Evolutionary conservation across 1,140 invertebrate species (phyloP).

Genomic region (Bombus sibiricus): DNA sequence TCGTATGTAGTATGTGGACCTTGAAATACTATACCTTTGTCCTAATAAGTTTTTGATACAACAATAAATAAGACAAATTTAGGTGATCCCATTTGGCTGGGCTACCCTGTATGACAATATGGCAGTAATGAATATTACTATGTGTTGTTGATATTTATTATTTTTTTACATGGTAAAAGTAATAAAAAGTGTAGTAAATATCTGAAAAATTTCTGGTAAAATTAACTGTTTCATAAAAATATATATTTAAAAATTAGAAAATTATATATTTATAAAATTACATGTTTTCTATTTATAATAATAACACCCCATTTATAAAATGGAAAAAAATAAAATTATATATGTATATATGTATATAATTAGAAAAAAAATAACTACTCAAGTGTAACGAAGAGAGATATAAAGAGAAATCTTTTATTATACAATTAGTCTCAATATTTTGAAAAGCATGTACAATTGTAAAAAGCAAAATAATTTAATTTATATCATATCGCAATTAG

Average conservation of each 20-base stretch:
- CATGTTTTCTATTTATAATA: conserved; percentile 14
- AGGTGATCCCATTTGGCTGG: no score
- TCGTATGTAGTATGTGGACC: no score
- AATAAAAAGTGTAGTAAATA: neutral
- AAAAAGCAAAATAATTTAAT: conserved; percentile 41
- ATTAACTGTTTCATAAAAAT: neutral
- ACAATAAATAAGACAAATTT: no score
- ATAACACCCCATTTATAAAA: conserved; percentile 8
- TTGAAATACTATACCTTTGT: no score
- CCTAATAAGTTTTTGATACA: no score
- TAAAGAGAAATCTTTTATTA: conserved; percentile 50
- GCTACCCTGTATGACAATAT: neutral
- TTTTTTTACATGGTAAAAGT: neutral
- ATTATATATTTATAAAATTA: conserved; percentile 26
- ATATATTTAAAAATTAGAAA: conserved; percentile 32
- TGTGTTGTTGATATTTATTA: neutral
- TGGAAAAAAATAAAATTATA: conserved; percentile 24
- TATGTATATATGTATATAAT: neutral
- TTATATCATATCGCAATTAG: conserved; percentile 12
- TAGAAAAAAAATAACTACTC: conserved; percentile 7
- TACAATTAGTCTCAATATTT: conserved; percentile 29
- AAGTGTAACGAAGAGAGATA: conserved; percentile 29
- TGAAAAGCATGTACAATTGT: conserved; percentile 34
- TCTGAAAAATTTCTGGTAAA: neutral
- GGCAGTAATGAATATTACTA: no score